phyloP scores from a whole-genome alignment of 2,888 invertebrate genomes.

The Ctenicera cuprea region DNA sequence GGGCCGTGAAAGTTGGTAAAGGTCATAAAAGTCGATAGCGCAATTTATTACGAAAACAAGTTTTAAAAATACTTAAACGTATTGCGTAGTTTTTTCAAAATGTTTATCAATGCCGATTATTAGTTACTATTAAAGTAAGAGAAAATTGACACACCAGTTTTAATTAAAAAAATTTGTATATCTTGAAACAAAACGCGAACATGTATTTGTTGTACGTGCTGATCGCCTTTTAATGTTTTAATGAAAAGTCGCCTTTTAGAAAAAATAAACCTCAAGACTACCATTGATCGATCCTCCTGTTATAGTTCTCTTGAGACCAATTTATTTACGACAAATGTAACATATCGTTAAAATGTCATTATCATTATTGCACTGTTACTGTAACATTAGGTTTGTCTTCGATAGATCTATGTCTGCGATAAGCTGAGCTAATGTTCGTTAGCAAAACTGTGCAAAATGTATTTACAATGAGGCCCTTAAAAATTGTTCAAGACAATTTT shows the following conservation, averaged over 20 bases:
- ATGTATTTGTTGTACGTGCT: background rate
- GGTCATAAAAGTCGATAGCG: too few species aligned
- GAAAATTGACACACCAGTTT: too few species aligned
- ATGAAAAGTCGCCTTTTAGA: background rate
- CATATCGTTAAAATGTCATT: slow-evolving; percentile 40
- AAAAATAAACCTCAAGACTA: background rate
- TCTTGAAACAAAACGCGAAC: too few species aligned
- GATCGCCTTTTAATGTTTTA: background rate
- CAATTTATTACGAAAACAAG: too few species aligned
- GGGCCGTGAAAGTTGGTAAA: too few species aligned
- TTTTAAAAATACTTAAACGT: too few species aligned
- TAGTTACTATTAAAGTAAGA: too few species aligned
- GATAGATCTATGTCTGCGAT: background rate
- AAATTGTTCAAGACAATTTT: too few species aligned
- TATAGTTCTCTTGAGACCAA: slow-evolving; percentile 27
- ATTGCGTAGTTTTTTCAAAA: too few species aligned
- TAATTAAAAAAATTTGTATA: too few species aligned
- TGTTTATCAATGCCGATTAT: too few species aligned
- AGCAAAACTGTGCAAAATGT: background rate
- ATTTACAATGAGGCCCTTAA: too few species aligned
- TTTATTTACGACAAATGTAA: slow-evolving; percentile 35
- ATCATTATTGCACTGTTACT: slow-evolving; percentile 18
- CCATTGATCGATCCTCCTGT: slow-evolving; percentile 29
- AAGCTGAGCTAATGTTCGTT: background rate
- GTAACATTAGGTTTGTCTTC: background rate